These are phyloP conservation scores for Spongilla lacustris DNA, from an alignment of 37 sponge, comb jelly and placozoan species.

Conservation along the genomic window DNA sequence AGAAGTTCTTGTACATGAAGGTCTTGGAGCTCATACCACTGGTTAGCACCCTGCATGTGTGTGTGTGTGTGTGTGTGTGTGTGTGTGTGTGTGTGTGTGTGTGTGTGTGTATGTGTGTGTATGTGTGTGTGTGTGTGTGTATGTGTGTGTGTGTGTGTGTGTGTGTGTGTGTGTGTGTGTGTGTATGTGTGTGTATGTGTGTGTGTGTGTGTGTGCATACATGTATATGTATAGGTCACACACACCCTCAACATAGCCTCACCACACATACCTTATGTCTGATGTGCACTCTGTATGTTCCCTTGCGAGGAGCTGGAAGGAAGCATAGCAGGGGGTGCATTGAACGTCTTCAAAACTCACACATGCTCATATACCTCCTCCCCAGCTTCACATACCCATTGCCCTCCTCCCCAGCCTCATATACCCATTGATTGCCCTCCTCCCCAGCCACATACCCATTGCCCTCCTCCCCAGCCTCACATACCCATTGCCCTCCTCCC, in stretches of 20 bases:
- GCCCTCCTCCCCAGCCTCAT: neutral
- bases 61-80: neutral
- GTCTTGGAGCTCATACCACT: constrained; percentile 98
- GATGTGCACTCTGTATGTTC: constrained; percentile 87
- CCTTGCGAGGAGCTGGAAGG: constrained; percentile 70
- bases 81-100: neutral
- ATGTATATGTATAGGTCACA: too few species aligned
- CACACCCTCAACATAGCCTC: too few species aligned
- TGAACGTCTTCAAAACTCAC: too few species aligned
- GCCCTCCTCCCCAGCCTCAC: neutral
- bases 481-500: neutral
- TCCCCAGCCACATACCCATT: neutral
- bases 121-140: constrained; percentile 5
- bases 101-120: neutral
- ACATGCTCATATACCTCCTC: neutral
- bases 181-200: too few species aligned
- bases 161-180: constrained; percentile 4
- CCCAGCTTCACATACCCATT: too few species aligned
- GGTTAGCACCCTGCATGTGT: constrained; percentile 76
- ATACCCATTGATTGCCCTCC: too few species aligned
- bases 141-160: neutral
- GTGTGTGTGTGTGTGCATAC: too few species aligned
- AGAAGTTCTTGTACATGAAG: constrained; percentile 95
- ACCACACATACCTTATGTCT: constrained; percentile 69
- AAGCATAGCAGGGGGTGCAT: neutral